Conservation (phyloP, 35 echinoderm and acorn worm species). For the Acanthaster planci region DNA sequence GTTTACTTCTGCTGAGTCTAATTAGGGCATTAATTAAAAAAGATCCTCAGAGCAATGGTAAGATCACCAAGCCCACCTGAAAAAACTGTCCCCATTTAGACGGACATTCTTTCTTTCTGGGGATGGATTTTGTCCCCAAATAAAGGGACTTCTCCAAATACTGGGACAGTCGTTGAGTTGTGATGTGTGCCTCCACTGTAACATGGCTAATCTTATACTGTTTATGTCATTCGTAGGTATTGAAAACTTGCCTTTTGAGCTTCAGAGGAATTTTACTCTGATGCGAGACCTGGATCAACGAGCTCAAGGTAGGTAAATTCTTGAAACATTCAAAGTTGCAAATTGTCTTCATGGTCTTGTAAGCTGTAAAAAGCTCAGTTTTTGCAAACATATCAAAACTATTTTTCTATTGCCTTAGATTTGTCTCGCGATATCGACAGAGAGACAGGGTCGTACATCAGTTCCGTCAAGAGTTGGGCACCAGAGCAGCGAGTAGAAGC, state of each 20-base stretch:
- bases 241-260: constrained; percentile 97
- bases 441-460: constrained; percentile 72
- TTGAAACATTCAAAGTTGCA: no score
- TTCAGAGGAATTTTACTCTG: constrained; percentile 91
- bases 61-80: no score
- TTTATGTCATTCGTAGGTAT: constrained; percentile 67
- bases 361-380: background rate
- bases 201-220: background rate
- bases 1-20: no score
- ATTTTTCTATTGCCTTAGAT: constrained; percentile 51
- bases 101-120: no score
- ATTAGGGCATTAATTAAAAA: no score
- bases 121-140: no score
- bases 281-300: constrained; percentile 97
- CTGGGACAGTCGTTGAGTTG: no score
- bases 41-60: no score
- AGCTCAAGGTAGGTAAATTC: constrained; percentile 91
- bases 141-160: no score
- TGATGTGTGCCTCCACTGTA: no score
- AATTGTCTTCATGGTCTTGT: no score
- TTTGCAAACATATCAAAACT: background rate
- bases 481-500: constrained; percentile 64
- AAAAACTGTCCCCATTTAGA: no score
- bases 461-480: constrained; percentile 59
- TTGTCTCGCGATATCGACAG: constrained; percentile 79